Conservation (phyloP, 1,140 invertebrate species). For the Ephestia elutella region DNA sequence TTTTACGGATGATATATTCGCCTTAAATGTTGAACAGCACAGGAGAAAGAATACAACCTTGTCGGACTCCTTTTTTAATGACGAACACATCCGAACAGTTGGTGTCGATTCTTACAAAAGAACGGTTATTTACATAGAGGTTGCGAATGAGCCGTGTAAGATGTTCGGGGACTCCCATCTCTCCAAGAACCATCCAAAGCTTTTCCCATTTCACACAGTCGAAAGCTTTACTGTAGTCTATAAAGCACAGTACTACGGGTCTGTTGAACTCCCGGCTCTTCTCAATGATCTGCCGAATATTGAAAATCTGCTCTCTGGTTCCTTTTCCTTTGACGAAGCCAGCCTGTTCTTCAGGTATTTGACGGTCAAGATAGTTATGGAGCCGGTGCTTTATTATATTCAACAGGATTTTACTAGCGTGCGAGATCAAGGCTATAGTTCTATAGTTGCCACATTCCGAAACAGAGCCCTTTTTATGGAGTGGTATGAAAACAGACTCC, state of each 20-base stretch:
- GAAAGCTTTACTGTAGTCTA: too few relatives aligned
- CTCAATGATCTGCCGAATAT: slow-evolving; percentile 21
- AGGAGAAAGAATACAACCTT: slow-evolving; percentile 17
- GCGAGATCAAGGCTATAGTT: slow-evolving; percentile 11
- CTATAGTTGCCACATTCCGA: slow-evolving; percentile 13
- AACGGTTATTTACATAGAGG: slow-evolving; percentile 6
- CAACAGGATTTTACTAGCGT: slow-evolving; percentile 14
- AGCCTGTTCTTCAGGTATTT: slow-evolving; percentile 21
- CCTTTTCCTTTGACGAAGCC: slow-evolving; percentile 25
- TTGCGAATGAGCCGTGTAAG: slow-evolving; percentile 11
- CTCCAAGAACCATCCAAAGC: too few relatives aligned
- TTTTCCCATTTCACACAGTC: too few relatives aligned
- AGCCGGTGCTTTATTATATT: slow-evolving; percentile 20
- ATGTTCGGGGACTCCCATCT: too few relatives aligned
- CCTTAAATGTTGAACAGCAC: background rate
- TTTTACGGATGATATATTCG: too few relatives aligned
- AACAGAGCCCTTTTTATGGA: slow-evolving; percentile 16
- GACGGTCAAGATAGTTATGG: slow-evolving; percentile 4
- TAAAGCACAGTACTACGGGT: too few relatives aligned
- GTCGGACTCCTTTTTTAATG: slow-evolving; percentile 14
- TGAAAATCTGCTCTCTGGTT: slow-evolving; percentile 25
- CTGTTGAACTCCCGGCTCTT: slow-evolving; percentile 21
- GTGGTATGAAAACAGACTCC: slow-evolving; percentile 7
- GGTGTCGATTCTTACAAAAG: slow-evolving; percentile 3
- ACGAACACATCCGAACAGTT: background rate